Base-by-base conservation (phyloP, 37 sponge, comb jelly and placozoan genomes). In the Haliclona indistincta region DNA sequence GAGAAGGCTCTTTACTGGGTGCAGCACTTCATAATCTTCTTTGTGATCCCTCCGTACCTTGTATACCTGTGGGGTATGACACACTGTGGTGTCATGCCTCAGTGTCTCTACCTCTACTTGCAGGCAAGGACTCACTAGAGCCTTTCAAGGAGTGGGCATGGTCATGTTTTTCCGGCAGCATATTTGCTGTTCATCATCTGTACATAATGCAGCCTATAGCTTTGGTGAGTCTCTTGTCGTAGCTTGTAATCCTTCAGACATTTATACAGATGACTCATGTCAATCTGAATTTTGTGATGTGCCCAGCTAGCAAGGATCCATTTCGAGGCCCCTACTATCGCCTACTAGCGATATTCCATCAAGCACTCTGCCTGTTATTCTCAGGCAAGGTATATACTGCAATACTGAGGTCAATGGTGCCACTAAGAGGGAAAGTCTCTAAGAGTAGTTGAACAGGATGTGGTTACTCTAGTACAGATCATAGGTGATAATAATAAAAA, bases 251-350 rank as follows among this genome's bases (percentile, higher is more conserved):
- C n/a, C 22, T 39, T 35, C 67, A 65, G 5, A 32, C 38, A 32
- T 32, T 8, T 65, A 8, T 20, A 65, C 44, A 91, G 91, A 4
- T 83, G 36, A 82, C 90, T 4, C 87, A 95, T 30, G 93, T 95
- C 54, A 95, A 95, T 55, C 80, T 95, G 34, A 89, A 89, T 45
- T 95, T 77, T 44, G 64, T 95, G 36, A 77, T 95, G 36, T 95
- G 96, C 39, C 93, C 93, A 22, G 87, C 93, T 0, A 39, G 17
- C 17, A 36, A 73, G 25, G 96, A 95, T 63, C 96, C 96, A 1
- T 91, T 95, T 38, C 20, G 52, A 28, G 96, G 96, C 7, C 96
- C 88, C 8, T 82, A 95, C 67, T 95, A 95, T 67, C 63, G 93
- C 19, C 56, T 77, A 7, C 62, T 64, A 13, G 94, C 89, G 0